Conservation (phyloP, 2,113 vertebrate genomes). For the Crocuta crocuta region DNA sequence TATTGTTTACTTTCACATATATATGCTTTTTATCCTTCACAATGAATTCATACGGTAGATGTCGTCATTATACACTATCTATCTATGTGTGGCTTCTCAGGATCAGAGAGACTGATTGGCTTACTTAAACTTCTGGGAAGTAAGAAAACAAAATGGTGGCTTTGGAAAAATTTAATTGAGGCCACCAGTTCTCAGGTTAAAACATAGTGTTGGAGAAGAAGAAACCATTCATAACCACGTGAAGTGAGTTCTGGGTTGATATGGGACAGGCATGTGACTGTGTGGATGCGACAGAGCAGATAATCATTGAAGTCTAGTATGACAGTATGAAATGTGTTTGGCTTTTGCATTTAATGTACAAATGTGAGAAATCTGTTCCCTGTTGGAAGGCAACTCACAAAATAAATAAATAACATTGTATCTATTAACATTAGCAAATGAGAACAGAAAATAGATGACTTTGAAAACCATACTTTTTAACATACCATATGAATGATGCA, state of each 20-base stretch:
- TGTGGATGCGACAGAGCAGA: background rate
- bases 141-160: background rate
- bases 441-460: conserved; percentile 66
- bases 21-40: background rate
- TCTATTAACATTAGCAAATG: conserved; percentile 65
- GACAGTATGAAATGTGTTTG: background rate
- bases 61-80: background rate
- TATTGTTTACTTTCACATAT: background rate
- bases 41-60: background rate
- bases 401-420: conserved; percentile 61
- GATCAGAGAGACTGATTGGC: background rate
- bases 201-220: background rate
- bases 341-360: conserved; percentile 23
- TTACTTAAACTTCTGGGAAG: background rate
- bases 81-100: background rate
- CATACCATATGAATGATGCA: conserved; percentile 60
- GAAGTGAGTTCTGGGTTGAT: background rate
- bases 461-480: conserved; percentile 53
- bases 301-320: background rate
- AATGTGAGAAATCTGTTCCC: conserved; percentile 51
- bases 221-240: background rate
- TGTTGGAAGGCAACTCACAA: conserved; percentile 52
- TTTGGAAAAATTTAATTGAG: background rate
- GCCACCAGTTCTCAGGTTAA: background rate
- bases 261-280: background rate